Percentiles rank a stretch among this genome's conserved stretches.
Evolutionary conservation across 2,797 vertebrate species (phyloP).

Genomic region (Sebastes kiyomatsui): DNA sequence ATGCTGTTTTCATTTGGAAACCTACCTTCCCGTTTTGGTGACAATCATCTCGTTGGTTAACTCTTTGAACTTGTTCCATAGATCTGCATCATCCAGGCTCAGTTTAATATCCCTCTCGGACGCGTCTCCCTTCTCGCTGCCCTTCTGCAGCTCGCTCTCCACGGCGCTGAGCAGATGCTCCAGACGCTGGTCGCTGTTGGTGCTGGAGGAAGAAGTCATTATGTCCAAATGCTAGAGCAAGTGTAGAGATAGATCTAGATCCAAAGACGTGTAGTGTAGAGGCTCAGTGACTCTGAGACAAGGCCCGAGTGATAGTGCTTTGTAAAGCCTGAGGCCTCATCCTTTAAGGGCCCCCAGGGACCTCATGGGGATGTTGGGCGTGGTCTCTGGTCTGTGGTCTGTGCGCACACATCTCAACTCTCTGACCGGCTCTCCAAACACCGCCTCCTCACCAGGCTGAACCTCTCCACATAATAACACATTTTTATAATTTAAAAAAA

Average conservation of each 20-base stretch:
- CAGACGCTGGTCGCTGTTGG: constrained; percentile 82
- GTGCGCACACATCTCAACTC: constrained; percentile 41
- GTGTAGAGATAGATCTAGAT: constrained; percentile 4
- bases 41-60: constrained; percentile 89
- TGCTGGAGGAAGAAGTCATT: constrained; percentile 72
- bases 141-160: constrained; percentile 85
- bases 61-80: constrained; percentile 88
- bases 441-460: constrained; percentile 9
- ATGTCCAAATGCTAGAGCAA: constrained; percentile 40
- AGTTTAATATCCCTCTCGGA: constrained; percentile 87
- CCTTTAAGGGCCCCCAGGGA: constrained; percentile 78
- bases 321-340: constrained; percentile 38
- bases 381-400: constrained; percentile 10
- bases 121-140: constrained; percentile 85
- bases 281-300: neutral
- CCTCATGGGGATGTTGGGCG: constrained; percentile 78
- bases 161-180: constrained; percentile 87
- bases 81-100: constrained; percentile 82
- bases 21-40: constrained; percentile 86
- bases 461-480: neutral
- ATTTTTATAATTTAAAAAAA: neutral
- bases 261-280: neutral
- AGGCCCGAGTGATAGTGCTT: constrained; percentile 37
- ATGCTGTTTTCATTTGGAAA: neutral
- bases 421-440: constrained; percentile 16